Evolutionary conservation across 35 echinoderm and acorn worm genomes (phyloP).

Genomic region (Apostichopus japonicus): DNA sequence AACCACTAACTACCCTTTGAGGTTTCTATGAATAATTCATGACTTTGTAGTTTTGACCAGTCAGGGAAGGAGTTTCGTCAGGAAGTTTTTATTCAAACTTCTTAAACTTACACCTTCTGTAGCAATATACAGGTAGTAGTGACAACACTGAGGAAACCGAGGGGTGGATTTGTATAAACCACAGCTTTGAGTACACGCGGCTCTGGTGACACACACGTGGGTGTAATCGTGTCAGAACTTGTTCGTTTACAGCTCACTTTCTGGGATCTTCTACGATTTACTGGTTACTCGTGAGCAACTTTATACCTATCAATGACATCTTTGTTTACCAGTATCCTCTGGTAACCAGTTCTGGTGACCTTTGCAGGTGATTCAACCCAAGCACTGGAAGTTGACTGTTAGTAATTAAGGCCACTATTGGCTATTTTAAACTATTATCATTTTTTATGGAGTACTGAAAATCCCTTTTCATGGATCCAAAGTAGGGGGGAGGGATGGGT

Average conservation of each 20-base stretch:
- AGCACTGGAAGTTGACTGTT: neutral
- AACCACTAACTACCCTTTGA: neutral
- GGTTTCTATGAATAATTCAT: conserved; percentile 48
- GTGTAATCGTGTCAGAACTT: conserved; percentile 21
- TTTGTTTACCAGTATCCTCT: neutral
- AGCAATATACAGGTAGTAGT: neutral
- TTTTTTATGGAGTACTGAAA: too few relatives aligned
- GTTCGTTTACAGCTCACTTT: conserved; percentile 11
- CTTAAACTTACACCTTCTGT: neutral
- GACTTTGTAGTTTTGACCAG: neutral
- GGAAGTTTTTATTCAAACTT: conserved; percentile 35
- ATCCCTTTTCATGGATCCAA: too few relatives aligned
- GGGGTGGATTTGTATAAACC: neutral
- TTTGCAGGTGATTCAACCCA: neutral
- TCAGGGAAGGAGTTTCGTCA: neutral
- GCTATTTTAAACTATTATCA: too few relatives aligned
- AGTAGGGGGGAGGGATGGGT: too few relatives aligned
- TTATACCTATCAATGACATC: neutral
- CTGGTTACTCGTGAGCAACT: neutral
- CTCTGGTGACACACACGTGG: neutral
- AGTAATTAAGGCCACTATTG: too few relatives aligned
- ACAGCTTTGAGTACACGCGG: neutral
- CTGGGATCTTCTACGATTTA: neutral
- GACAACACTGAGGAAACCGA: neutral
- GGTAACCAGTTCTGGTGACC: neutral